phyloP scores from a whole-genome alignment of 2,113 vertebrate species.

The Platanista minor region DNA sequence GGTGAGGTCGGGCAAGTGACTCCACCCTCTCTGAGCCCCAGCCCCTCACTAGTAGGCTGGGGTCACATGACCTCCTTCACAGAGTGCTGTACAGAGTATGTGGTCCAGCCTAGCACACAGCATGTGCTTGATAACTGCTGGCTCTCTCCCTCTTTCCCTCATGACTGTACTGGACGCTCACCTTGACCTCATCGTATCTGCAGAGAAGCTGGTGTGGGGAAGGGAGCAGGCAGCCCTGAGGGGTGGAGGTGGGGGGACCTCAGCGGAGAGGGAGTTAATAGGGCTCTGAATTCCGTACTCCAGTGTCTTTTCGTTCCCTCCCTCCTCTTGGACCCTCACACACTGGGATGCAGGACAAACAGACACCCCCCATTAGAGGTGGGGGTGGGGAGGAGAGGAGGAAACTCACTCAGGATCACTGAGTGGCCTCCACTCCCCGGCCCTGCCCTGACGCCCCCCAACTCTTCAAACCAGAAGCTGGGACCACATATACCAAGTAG shows the following conservation, averaged over 20 bases:
- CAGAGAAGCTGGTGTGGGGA: neutral
- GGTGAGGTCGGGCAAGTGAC: neutral
- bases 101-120: neutral
- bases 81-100: neutral
- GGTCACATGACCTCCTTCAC: neutral
- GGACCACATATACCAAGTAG: too few relatives aligned
- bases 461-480: neutral
- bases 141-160: neutral
- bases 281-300: neutral
- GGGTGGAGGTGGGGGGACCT: too few relatives aligned
- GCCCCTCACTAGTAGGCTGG: neutral
- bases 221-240: neutral
- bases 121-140: neutral
- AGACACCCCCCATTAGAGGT: neutral
- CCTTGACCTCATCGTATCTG: neutral
- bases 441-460: neutral
- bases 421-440: too few relatives aligned
- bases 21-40: neutral
- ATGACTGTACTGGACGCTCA: neutral
- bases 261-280: neutral
- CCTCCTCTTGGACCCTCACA: neutral
- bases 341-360: neutral
- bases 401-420: neutral
- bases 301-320: neutral
- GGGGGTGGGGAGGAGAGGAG: neutral